A percentile compares a stretch with the other conserved stretches of the same genome.
Conservation (phyloP, 2,888 invertebrate genomes). For the Steinernema hermaphroditum region DNA sequence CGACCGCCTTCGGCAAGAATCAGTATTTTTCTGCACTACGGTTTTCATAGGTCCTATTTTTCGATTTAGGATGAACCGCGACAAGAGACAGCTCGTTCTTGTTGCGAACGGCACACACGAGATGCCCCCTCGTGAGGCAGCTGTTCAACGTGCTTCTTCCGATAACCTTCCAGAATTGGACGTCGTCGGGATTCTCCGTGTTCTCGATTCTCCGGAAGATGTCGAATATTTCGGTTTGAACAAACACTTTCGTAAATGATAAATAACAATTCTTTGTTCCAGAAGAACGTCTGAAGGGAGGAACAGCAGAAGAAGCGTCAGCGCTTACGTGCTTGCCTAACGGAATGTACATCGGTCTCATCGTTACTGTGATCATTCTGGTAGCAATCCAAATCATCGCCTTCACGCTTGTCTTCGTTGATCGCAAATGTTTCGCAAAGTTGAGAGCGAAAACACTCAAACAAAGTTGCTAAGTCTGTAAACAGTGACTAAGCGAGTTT, state of each 20-base stretch:
- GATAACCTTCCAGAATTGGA: slow-evolving; percentile 41
- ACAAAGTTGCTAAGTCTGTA: neutral
- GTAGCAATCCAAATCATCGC: slow-evolving; percentile 35
- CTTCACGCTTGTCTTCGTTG: slow-evolving; percentile 27
- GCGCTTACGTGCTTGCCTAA: slow-evolving; percentile 34
- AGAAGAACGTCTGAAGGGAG: slow-evolving; percentile 28
- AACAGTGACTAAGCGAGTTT: too few relatives aligned
- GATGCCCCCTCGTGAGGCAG: neutral
- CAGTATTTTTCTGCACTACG: neutral
- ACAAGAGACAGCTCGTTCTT: slow-evolving; percentile 22
- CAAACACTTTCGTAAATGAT: neutral
- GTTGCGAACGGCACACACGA: slow-evolving; percentile 30
- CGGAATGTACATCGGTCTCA: slow-evolving; percentile 39
- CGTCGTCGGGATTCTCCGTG: slow-evolving; percentile 61
- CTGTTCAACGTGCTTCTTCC: neutral
- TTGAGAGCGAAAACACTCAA: neutral
- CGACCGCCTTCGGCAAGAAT: neutral
- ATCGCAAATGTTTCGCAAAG: neutral
- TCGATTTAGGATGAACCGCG: neutral
- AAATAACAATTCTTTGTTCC: neutral
- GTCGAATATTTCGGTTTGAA: slow-evolving; percentile 55
- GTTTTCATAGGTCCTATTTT: neutral
- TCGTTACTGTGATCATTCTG: slow-evolving; percentile 35
- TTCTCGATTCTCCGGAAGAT: slow-evolving; percentile 59
- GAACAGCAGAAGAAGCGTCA: neutral